Base-by-base conservation (phyloP, 2,888 invertebrate genomes). In the Parnassius mnemosyne region DNA sequence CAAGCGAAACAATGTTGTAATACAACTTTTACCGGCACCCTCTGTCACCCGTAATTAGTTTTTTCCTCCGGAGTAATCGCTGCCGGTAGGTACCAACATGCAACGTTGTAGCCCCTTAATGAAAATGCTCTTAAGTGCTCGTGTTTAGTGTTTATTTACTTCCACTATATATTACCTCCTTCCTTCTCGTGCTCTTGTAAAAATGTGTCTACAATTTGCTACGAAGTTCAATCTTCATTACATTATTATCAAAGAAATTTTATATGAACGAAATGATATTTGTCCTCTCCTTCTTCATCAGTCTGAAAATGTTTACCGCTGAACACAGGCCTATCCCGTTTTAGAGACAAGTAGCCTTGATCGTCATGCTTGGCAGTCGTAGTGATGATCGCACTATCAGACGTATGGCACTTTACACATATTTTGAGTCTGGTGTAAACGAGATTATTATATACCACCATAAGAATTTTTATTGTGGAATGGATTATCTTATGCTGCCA, bases 71-170 rank as follows among this genome's bases (percentile, higher is more conserved):
- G 75, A 84, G 85, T 83, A 87, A 88, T 84, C 81, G 84, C 75
- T 76, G 79, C 79, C 78, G 77, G 79, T 81, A 72, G 74, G 72
- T 76, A 83, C 78, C 78, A 85, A 83, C 85, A 87, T 88, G 85
- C 87, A 88, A 87, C 85, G 82, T 85, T 85, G 83, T 84, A 78
- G 75, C 78, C 77, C 77, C 80, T 80, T 87, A 89, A 89, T 89
- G 87, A 89, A 88, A 88, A 87, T 79, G 81, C 83, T 85, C 80
- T 81, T 81, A 85, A 89, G 86, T 84, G 81, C 81, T 81, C 67
- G 80, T 82, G 83, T 84, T 89, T 86, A 86, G 85, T 83, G 84
- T 87, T 85, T 87, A 88, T 84, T 86, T 82, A 84, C 83, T 84
- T 85, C 80, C 81, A 84, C 79, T 87, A 83, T 77, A 77, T 85